phyloP scores from a whole-genome alignment of 2,888 invertebrate species.

The Ferdinandea cuprea region DNA sequence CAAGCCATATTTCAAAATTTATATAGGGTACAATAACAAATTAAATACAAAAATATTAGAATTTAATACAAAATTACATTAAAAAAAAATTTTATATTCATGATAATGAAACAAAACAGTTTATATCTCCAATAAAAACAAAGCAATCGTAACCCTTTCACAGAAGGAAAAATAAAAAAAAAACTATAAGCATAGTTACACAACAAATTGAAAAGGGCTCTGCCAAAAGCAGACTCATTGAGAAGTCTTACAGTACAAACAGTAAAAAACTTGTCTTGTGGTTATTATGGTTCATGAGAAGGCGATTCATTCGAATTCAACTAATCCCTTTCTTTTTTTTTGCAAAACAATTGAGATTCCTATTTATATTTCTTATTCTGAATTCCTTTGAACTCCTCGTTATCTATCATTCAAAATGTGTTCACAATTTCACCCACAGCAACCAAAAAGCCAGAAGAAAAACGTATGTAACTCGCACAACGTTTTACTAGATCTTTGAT shows the following conservation, averaged over 20 bases:
- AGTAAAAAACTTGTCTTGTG: slow-evolving; percentile 11
- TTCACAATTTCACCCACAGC: slow-evolving; percentile 40
- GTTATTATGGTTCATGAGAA: neutral
- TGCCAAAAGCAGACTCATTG: slow-evolving; percentile 37
- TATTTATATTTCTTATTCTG: slow-evolving; percentile 53
- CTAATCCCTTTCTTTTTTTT: slow-evolving; percentile 23
- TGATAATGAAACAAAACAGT: too few species aligned
- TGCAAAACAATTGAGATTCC: slow-evolving; percentile 51
- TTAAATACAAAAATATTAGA: too few species aligned
- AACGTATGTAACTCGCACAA: slow-evolving; percentile 11
- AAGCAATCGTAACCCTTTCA: too few species aligned
- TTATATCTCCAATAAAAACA: too few species aligned
- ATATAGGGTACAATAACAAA: too few species aligned
- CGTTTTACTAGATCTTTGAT: slow-evolving; percentile 78
- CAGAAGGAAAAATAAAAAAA: too few species aligned
- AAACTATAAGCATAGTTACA: too few species aligned
- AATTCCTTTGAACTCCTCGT: slow-evolving; percentile 32
- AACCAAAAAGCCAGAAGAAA: slow-evolving; percentile 24
- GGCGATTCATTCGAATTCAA: slow-evolving; percentile 17
- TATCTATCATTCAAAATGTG: slow-evolving; percentile 13
- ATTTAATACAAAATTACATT: too few species aligned
- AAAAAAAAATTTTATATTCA: too few species aligned
- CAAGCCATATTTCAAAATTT: too few species aligned
- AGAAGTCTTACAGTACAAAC: neutral
- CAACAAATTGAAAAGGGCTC: too few species aligned